Evolutionary conservation across 2,113 vertebrate genomes (phyloP), one percentile per base, ranked within the genome.

Genomic region (Tinamus guttatus): DNA sequence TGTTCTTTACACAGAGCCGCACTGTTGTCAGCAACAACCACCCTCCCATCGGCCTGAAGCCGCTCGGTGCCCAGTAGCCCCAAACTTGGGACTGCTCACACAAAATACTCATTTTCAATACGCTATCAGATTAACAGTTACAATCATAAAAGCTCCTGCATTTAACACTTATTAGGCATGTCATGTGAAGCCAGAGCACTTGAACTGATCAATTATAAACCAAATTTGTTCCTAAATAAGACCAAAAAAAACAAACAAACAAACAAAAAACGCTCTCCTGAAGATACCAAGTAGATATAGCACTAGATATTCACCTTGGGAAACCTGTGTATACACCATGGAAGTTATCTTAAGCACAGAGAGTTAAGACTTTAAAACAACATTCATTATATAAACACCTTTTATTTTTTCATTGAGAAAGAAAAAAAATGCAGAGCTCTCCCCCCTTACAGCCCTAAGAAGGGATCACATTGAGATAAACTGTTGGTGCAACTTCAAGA

Each of bases 331-430:
- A 18, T 22, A 80, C 4, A 59, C 10, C 54, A 2, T 4, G 13
- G 21, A 56, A 56, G 7, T 36, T 54, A 41, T 40, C 41, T 59
- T 69, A 49, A 58, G 65, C 36, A 70, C 49, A 89, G 38, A 40
- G 21, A 25, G 24, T 5, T 5, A 47, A n/a, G 58, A 24, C 27
- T 86, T 71, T 77, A n/a, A 28, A 41, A n/a, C 34, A 56, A 49
- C 8, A 25, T 49, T n/a, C 40, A 41, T 38, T 58, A 58, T 16
- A 5, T n/a, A 54, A 6, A 38, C 25, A 7, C 12, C 40, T 58
- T 81, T 89, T 62, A 77, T 81, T 85, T 93, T 43, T 83, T 21
- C 40, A 40, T 40, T 43, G 74, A 54, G 22, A 59, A 58, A 80
- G 25, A 65, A 82, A 69, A 49, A 58, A 32, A 18, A 69, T 82